phyloP scores from a whole-genome alignment of 2,113 vertebrate genomes.

The Nothocercus nigrocapillus region DNA sequence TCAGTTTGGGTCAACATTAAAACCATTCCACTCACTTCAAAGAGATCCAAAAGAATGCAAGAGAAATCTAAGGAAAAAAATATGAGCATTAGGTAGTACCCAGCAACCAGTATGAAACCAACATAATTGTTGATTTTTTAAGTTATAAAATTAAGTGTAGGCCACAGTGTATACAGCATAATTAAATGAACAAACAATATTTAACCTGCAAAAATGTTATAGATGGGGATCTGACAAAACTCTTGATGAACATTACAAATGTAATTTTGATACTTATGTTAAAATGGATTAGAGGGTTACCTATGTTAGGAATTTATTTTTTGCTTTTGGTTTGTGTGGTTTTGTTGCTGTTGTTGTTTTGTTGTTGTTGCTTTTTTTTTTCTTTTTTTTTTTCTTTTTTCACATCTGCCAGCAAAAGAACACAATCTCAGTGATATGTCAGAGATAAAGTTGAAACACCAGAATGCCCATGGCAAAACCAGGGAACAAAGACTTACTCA shows the following conservation, averaged over 20 bases:
- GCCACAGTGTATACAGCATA: not conserved
- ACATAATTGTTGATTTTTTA: not conserved
- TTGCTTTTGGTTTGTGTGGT: constrained; percentile 12
- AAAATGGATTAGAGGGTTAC: not conserved
- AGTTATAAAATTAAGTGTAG: not conserved
- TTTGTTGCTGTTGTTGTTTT: not conserved
- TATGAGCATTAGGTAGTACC: not conserved
- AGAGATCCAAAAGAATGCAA: constrained; percentile 20
- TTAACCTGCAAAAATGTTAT: not conserved
- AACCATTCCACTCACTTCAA: constrained; percentile 53
- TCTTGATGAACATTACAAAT: not conserved
- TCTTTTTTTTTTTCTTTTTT: not conserved
- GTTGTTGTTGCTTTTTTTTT: not conserved
- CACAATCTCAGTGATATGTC: not conserved
- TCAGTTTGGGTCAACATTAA: constrained; percentile 54
- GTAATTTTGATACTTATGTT: not conserved
- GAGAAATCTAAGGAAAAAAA: constrained; percentile 24
- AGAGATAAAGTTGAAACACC: constrained; percentile 49
- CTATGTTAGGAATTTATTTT: not conserved
- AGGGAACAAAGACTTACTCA: constrained; percentile 33
- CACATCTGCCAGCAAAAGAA: constrained; percentile 11
- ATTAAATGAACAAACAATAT: constrained; percentile 1
- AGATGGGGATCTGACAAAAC: not conserved
- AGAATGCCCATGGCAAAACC: constrained; percentile 33
- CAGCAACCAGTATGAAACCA: not conserved